These are phyloP conservation scores for Margarornis squamiger DNA, from an alignment of 2,797 vertebrate genomes.

Conservation along the genomic window DNA sequence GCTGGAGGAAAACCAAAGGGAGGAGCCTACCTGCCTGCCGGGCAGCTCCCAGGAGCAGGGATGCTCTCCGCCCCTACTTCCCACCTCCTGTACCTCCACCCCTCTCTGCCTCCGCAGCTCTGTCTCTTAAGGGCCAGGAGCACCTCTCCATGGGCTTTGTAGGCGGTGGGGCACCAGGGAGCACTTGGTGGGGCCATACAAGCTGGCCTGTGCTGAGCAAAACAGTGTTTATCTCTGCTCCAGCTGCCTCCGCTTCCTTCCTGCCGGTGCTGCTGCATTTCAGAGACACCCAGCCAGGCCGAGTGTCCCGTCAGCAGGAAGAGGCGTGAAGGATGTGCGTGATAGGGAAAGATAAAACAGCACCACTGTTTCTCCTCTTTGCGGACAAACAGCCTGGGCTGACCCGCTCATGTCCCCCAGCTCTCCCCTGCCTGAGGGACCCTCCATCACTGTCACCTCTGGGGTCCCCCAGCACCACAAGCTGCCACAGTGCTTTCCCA, in stretches of 20 bases:
- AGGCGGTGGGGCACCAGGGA: accelerated
- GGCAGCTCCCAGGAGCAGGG: neutral
- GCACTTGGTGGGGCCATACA: neutral
- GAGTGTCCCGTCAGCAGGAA: neutral
- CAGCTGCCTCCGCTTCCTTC: constrained; percentile 57
- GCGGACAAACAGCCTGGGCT: neutral
- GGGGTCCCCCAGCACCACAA: neutral
- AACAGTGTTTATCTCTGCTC: constrained; percentile 42
- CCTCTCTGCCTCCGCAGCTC: neutral
- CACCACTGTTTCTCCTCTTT: neutral
- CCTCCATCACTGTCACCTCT: neutral
- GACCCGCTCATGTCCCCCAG: accelerated
- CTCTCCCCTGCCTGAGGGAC: neutral
- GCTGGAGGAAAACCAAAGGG: constrained; percentile 26
- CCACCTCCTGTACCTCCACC: neutral
- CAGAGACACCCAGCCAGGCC: neutral
- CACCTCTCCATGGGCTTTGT: neutral
- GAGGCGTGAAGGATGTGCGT: constrained; percentile 12
- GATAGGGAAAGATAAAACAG: neutral
- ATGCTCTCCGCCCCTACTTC: neutral
- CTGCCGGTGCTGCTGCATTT: neutral
- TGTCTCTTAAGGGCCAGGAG: neutral
- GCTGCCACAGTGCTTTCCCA: neutral
- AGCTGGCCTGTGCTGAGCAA: neutral
- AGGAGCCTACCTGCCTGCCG: neutral